A percentile compares a stretch with the other conserved stretches of the same genome.
Conservation (phyloP, 2,113 vertebrate genomes). For the Chloebia gouldiae region DNA sequence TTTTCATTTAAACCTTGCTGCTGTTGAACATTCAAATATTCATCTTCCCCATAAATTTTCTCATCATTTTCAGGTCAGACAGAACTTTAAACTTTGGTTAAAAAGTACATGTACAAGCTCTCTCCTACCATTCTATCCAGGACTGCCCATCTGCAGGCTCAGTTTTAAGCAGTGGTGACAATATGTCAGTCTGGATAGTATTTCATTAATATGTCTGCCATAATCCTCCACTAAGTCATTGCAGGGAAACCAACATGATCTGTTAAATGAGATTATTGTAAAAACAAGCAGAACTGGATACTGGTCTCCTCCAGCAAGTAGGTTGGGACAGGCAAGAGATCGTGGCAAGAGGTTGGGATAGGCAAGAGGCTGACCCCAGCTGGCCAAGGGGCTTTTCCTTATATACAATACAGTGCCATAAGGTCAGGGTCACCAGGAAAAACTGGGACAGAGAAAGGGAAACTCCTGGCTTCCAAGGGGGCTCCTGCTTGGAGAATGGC, state of each 20-base stretch:
- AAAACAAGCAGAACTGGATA: not conserved
- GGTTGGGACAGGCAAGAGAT: not conserved
- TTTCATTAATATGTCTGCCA: not conserved
- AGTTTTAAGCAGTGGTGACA: not conserved
- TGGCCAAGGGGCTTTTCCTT: not conserved
- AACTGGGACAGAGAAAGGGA: not conserved
- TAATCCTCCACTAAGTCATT: not conserved
- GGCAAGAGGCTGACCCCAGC: not conserved
- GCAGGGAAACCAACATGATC: not conserved
- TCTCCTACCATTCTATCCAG: not conserved
- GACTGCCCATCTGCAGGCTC: not conserved
- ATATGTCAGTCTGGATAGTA: not conserved
- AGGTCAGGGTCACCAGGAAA: fast-evolving
- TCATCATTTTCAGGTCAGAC: not conserved
- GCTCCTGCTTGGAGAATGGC: not conserved
- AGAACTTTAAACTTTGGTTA: not conserved
- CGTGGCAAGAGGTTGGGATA: not conserved
- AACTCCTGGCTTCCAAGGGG: not conserved
- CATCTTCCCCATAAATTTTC: not conserved
- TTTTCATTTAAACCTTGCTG: not conserved
- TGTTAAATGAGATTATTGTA: not conserved
- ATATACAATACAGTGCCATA: not conserved
- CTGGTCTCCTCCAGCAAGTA: not conserved
- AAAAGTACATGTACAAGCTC: not conserved
- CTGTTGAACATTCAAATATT: not conserved